A percentile compares a stretch with the other conserved stretches of the same genome.
Evolutionary conservation across 2,113 vertebrate species (phyloP).

Genomic region (Podocnemis expansa): DNA sequence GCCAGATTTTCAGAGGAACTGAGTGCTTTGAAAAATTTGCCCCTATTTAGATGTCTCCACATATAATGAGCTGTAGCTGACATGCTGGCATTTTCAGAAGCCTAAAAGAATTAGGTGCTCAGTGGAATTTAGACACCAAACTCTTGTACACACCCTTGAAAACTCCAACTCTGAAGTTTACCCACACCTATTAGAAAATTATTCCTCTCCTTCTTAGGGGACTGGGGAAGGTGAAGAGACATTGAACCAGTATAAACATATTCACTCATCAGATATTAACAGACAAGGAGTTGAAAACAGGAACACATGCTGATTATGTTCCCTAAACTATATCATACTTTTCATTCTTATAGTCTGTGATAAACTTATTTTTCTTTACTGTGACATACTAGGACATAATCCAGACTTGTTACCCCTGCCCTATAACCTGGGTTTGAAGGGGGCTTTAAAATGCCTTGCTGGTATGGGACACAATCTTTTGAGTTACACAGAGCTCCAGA

Average conservation of each 20-base stretch:
- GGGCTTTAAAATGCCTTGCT: too few species aligned
- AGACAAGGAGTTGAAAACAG: not conserved
- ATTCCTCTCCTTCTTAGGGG: not conserved
- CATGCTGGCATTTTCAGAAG: not conserved
- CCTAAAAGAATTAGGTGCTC: not conserved
- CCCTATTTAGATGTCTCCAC: not conserved
- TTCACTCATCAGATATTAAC: not conserved
- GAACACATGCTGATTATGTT: not conserved
- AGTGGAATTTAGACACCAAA: not conserved
- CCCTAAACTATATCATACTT: too few species aligned
- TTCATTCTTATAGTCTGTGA: too few species aligned
- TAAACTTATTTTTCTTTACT: too few species aligned
- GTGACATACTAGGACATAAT: too few species aligned
- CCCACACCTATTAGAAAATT: not conserved
- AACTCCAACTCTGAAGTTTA: not conserved
- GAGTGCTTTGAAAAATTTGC: not conserved
- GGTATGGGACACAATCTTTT: too few species aligned
- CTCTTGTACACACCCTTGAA: not conserved
- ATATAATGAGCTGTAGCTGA: not conserved
- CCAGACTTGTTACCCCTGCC: too few species aligned
- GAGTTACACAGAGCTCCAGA: too few species aligned
- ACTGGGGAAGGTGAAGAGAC: not conserved
- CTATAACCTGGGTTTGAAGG: too few species aligned
- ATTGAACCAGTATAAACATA: accelerated
- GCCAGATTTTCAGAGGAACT: not conserved